Percentiles rank a stretch among this genome's conserved stretches.
These are phyloP conservation scores for Chanos chanos DNA, from an alignment of 2,797 vertebrate species.

Conservation along the genomic window DNA sequence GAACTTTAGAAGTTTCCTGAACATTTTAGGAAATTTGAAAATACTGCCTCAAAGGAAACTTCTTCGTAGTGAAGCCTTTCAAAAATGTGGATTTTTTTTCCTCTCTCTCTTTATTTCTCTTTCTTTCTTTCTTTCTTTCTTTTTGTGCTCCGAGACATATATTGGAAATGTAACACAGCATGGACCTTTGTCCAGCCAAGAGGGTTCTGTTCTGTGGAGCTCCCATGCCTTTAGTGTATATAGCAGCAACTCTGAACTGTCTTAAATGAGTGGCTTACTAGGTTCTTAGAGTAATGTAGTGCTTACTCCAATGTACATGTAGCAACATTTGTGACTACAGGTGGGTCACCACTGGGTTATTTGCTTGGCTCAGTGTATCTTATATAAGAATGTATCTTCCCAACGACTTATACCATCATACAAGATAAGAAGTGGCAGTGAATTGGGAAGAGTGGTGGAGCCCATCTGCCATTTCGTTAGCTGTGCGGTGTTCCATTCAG, in stretches of 20 bases:
- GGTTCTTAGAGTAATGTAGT: slow-evolving; percentile 48
- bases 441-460: slow-evolving; percentile 1
- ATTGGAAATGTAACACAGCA: slow-evolving; percentile 49
- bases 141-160: slow-evolving; percentile 20
- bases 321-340: slow-evolving; percentile 63
- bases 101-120: background rate
- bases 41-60: slow-evolving; percentile 67
- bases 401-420: slow-evolving; percentile 19
- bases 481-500: slow-evolving; percentile 59
- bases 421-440: slow-evolving; percentile 15
- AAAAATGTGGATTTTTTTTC: slow-evolving; percentile 38
- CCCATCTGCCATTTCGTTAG: too few species aligned
- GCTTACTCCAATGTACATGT: slow-evolving; percentile 67
- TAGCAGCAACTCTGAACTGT: slow-evolving; percentile 52
- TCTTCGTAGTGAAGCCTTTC: slow-evolving; percentile 48
- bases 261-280: slow-evolving; percentile 48
- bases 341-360: slow-evolving; percentile 41
- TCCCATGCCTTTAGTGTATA: slow-evolving; percentile 64
- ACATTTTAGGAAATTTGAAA: slow-evolving; percentile 56
- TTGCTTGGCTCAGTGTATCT: slow-evolving; percentile 51
- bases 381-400: slow-evolving; percentile 62
- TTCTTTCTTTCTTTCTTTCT: background rate
- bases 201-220: slow-evolving; percentile 20
- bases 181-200: slow-evolving; percentile 44
- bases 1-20: slow-evolving; percentile 44